These are phyloP conservation scores for Paramormyrops kingsleyae DNA, from an alignment of 2,113 vertebrate genomes.

Conservation along the genomic window DNA sequence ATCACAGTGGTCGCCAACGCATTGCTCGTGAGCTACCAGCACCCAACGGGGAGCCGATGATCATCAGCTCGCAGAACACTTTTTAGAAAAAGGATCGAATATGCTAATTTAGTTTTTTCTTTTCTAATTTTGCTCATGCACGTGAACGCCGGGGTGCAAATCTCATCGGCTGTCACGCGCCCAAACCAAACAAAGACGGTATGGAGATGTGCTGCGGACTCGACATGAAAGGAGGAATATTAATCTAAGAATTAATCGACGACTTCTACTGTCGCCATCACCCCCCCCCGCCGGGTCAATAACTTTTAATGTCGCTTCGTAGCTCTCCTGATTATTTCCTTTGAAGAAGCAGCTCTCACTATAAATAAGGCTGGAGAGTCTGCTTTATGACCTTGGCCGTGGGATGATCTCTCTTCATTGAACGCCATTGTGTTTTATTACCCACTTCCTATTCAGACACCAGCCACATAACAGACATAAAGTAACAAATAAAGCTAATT, in stretches of 20 bases:
- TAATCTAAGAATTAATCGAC: neutral
- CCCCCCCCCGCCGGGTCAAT: neutral
- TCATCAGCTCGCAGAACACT: neutral
- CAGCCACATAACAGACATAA: slow-evolving; percentile 34
- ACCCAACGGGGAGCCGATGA: neutral
- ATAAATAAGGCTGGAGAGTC: neutral
- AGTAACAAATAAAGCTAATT: slow-evolving; percentile 52
- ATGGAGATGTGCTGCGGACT: neutral
- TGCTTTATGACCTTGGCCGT: slow-evolving; percentile 18
- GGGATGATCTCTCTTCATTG: slow-evolving; percentile 27
- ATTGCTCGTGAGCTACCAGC: neutral
- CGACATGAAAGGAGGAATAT: neutral
- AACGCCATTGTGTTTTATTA: slow-evolving; percentile 48
- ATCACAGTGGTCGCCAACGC: neutral
- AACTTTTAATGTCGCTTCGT: neutral
- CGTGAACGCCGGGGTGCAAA: neutral
- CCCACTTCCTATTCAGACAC: slow-evolving; percentile 42
- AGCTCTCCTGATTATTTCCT: neutral
- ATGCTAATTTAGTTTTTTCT: neutral
- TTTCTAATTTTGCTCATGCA: neutral
- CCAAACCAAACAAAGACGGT: neutral
- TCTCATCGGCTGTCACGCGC: neutral
- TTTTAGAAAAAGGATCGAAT: neutral
- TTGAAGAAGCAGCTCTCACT: neutral
- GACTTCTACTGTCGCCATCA: neutral